These are phyloP conservation scores for Unio pictorum DNA, from an alignment of 2,888 invertebrate species.

Conservation along the genomic window DNA sequence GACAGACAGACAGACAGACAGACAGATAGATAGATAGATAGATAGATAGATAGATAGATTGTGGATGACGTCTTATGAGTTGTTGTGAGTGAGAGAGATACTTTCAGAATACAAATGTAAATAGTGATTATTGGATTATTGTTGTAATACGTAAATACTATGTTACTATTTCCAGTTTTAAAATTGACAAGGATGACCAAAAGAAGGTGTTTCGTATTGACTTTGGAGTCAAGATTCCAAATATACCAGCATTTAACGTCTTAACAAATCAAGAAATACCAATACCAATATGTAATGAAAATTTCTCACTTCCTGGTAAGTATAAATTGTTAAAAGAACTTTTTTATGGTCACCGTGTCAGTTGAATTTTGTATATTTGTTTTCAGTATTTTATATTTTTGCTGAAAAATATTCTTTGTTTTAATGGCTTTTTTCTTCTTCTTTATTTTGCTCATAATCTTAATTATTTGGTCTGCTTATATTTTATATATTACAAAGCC, in stretches of 20 bases:
- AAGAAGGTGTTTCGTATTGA: constrained; percentile 28
- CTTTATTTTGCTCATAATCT: too few relatives aligned
- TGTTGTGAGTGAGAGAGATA: too few relatives aligned
- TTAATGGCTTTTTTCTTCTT: too few relatives aligned
- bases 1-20: too few relatives aligned
- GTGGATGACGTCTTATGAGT: too few relatives aligned
- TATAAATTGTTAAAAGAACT: neutral
- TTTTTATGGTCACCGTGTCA: neutral
- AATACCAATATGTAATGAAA: constrained; percentile 34
- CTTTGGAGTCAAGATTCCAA: constrained; percentile 17
- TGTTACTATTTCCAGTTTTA: constrained; percentile 16
- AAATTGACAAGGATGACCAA: constrained; percentile 16
- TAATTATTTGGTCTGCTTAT: too few relatives aligned
- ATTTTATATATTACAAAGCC: too few relatives aligned
- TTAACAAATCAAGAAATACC: constrained; percentile 22
- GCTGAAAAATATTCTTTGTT: too few relatives aligned
- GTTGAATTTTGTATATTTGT: neutral
- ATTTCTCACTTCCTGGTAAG: constrained; percentile 28
- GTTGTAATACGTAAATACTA: neutral
- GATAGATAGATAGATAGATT: too few relatives aligned
- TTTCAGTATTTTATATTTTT: too few relatives aligned
- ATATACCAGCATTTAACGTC: constrained; percentile 10
- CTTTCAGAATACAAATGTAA: too few relatives aligned
- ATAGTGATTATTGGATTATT: neutral
- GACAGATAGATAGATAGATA: too few relatives aligned